Evolutionary conservation across 35 echinoderm and acorn worm species (phyloP).

Genomic region (Acanthaster planci): DNA sequence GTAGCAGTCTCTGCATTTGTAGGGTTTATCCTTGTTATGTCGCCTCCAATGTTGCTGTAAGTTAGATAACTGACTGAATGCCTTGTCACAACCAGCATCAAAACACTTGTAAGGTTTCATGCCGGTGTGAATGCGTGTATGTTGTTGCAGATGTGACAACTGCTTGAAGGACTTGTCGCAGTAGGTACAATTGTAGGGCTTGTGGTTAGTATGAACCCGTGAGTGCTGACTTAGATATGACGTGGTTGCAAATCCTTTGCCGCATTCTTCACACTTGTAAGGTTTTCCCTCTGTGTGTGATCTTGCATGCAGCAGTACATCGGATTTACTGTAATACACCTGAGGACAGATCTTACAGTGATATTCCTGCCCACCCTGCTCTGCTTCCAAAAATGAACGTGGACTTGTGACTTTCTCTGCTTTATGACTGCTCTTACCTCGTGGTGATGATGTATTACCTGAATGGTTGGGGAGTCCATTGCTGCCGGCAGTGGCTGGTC

Average conservation of each 20-base stretch:
- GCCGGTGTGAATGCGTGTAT: constrained; percentile 95
- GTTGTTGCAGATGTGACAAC: constrained; percentile 95
- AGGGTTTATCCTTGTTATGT: constrained; percentile 99
- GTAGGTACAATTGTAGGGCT: constrained; percentile 87
- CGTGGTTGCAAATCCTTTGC: constrained; percentile 84
- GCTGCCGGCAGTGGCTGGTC: background rate
- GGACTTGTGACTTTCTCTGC: constrained; percentile 11
- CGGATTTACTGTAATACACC: constrained; percentile 81
- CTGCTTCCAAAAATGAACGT: constrained; percentile 6
- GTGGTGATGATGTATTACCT: background rate
- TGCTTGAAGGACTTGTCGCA: constrained; percentile 94
- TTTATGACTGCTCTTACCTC: background rate
- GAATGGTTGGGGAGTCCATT: constrained; percentile 7
- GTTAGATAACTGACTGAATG: constrained; percentile 94
- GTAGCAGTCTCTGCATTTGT: constrained; percentile 95
- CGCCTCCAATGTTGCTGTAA: constrained; percentile 94
- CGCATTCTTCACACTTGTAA: constrained; percentile 85
- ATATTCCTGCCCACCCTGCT: constrained; percentile 65
- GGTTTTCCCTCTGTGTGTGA: constrained; percentile 95
- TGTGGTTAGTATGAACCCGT: constrained; percentile 90
- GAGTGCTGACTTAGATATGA: constrained; percentile 91
- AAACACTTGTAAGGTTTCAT: constrained; percentile 79
- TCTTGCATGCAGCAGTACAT: constrained; percentile 79
- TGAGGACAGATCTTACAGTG: constrained; percentile 92
- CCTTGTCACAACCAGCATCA: constrained; percentile 87